Conservation (phyloP, 2,113 vertebrate species). For the Semicossyphus pulcher region DNA sequence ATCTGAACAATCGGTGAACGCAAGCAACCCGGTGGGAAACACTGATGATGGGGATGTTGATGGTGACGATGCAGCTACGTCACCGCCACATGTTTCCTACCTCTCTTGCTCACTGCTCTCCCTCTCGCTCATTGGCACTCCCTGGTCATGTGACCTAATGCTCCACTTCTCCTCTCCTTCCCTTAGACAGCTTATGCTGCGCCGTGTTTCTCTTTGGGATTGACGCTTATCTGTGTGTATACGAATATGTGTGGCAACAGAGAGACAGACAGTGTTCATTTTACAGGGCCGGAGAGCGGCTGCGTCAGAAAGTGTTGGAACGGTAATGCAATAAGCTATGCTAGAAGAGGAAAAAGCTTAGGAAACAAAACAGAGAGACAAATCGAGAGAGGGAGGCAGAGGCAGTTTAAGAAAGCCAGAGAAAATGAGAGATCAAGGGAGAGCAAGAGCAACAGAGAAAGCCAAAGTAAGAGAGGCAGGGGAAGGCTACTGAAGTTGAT, state of each 20-base stretch:
- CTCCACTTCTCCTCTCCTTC: slow-evolving; percentile 77
- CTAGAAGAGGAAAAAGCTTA: slow-evolving; percentile 49
- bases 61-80: slow-evolving; percentile 66
- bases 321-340: slow-evolving; percentile 55
- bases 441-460: slow-evolving; percentile 44
- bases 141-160: slow-evolving; percentile 72
- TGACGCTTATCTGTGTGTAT: slow-evolving; percentile 67
- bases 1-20: slow-evolving; percentile 61
- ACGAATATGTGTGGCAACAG: slow-evolving; percentile 58
- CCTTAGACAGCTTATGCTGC: slow-evolving; percentile 67
- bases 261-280: slow-evolving; percentile 52
- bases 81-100: slow-evolving; percentile 70
- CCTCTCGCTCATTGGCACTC: slow-evolving; percentile 67
- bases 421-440: slow-evolving; percentile 51
- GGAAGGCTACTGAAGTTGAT: slow-evolving; percentile 64
- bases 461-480: slow-evolving; percentile 46
- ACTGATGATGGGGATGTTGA: slow-evolving; percentile 34
- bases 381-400: slow-evolving; percentile 60
- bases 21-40: slow-evolving; percentile 59
- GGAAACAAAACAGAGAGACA: slow-evolving; percentile 66
- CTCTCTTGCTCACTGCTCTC: slow-evolving; percentile 64
- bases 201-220: slow-evolving; percentile 73
- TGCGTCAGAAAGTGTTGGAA: slow-evolving; percentile 51
- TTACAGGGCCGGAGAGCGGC: slow-evolving; percentile 54
- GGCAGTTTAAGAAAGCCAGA: slow-evolving; percentile 54